Conservation (phyloP, 2,888 invertebrate species). For the Teleogryllus oceanicus region DNA sequence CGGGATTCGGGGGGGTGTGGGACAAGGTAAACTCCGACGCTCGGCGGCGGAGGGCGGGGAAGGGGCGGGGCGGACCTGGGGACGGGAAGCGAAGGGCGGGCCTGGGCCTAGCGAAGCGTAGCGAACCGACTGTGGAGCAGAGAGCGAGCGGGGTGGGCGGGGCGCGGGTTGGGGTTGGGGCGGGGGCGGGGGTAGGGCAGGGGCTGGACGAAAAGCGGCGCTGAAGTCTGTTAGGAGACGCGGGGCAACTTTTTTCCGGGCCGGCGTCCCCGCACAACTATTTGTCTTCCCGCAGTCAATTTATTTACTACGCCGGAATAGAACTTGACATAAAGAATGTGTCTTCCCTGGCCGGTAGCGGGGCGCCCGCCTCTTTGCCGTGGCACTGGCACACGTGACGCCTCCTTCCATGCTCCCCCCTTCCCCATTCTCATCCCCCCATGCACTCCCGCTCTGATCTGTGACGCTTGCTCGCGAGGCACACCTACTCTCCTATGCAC, state of each 20-base stretch:
- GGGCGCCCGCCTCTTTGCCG: not conserved
- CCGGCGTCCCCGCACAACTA: not conserved
- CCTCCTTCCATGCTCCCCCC: not conserved
- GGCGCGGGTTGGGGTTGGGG: conserved; percentile 21
- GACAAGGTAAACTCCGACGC: not conserved
- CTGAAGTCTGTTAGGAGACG: conserved; percentile 10
- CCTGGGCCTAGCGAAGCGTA: not conserved
- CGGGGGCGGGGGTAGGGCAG: conserved; percentile 5
- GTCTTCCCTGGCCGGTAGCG: conserved; percentile 3
- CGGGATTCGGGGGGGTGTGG: no score
- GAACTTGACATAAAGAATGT: conserved; percentile 18
- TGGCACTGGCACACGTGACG: not conserved
- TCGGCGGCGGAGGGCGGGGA: not conserved
- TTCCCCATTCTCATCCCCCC: not conserved
- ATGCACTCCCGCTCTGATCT: not conserved
- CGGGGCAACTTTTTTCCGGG: conserved; percentile 6
- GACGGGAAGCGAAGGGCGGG: not conserved
- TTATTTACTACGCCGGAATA: conserved; percentile 18
- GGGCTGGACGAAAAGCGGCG: conserved; percentile 10
- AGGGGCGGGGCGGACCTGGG: not conserved
- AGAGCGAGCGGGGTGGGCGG: not conserved
- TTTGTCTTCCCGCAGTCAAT: conserved; percentile 18
- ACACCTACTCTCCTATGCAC: no score
- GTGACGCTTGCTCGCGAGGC: not conserved
- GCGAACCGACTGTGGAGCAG: not conserved